Conservation (phyloP, 2,888 invertebrate genomes). For the Lycia hirtaria region DNA sequence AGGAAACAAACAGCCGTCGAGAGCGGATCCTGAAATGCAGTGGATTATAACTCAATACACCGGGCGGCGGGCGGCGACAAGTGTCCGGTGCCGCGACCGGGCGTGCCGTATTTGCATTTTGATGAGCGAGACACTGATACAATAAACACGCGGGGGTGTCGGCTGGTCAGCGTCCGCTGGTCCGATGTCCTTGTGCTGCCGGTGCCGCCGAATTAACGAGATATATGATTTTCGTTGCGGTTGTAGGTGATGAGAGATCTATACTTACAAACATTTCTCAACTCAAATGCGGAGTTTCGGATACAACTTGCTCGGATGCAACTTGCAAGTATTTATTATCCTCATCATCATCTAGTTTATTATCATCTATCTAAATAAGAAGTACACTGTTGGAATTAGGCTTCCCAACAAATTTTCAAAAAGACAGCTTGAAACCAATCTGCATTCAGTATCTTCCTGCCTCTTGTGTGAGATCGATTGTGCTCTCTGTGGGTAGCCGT, state of each 20-base stretch:
- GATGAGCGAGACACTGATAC: conserved; percentile 83
- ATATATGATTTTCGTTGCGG: conserved; percentile 5
- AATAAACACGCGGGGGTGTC: conserved; percentile 73
- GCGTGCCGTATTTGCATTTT: conserved; percentile 83
- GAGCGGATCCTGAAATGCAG: conserved; percentile 6
- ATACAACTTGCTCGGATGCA: too few species aligned
- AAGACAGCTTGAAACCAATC: too few species aligned
- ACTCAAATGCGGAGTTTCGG: neutral
- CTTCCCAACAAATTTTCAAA: too few species aligned
- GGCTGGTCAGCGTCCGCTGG: conserved; percentile 55
- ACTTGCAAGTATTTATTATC: too few species aligned
- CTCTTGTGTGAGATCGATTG: too few species aligned
- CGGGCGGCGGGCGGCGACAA: too few species aligned
- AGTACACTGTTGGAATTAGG: too few species aligned
- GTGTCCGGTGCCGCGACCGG: conserved; percentile 69
- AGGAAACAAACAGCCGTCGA: neutral
- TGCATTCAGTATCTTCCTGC: too few species aligned
- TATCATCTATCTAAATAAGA: too few species aligned
- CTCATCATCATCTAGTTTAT: too few species aligned
- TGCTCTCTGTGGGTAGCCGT: too few species aligned
- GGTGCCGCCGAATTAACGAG: conserved; percentile 20
- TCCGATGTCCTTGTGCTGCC: conserved; percentile 35
- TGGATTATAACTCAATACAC: conserved; percentile 78
- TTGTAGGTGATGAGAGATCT: conserved; percentile 3
- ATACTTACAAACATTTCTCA: neutral